Evolutionary conservation across 2,888 invertebrate genomes (phyloP), one percentile per base, ranked within the genome.

Genomic region (Patella ulyssiponensis): DNA sequence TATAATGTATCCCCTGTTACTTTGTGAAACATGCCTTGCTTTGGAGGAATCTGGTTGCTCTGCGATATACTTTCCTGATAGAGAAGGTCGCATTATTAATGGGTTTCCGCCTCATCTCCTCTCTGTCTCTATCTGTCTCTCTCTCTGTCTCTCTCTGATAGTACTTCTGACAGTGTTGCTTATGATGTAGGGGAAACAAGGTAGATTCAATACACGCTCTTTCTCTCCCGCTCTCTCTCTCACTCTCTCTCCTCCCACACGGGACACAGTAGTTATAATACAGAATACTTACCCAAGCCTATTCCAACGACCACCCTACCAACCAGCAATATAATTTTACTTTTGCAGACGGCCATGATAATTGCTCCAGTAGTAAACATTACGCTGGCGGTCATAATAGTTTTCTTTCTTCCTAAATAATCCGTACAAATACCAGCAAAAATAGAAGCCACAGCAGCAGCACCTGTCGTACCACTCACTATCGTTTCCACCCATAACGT

Each of bases 281-380:
- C 11, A 23, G 77, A 7, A 0, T 44, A 44, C 44, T 79, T 80
- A 93, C 93, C 93, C 69, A 93, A 92, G 53, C 91, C 93, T 53
- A 90, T 83, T 4, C 93, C 93, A 17, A 92, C 91, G 27, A 92
- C 86, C 14, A 92, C 80, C 58, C 93, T 85, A 4, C 93, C 93
- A 52, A 86, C 82, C 4, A 93, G 86, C 3, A 93, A 87, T 74
- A 88, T 81, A 51, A 86, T 85, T 73, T 91, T 90, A 69, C 82
- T 85, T 5, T 82, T 79, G 2, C 92, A 88, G 3, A 89, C 84
- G 1, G 90, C 92, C 92, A 93, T 91, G 12, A 93, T 84, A 4
- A 93, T 76, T 0, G 93, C 92, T 5, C 93, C 93, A 9, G 88
- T 80, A 2, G 92, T 90, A 84, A 93, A 94, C 15, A 93, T 85